Conservation (phyloP, 2,888 invertebrate species). For the Acrobasis repandana region DNA sequence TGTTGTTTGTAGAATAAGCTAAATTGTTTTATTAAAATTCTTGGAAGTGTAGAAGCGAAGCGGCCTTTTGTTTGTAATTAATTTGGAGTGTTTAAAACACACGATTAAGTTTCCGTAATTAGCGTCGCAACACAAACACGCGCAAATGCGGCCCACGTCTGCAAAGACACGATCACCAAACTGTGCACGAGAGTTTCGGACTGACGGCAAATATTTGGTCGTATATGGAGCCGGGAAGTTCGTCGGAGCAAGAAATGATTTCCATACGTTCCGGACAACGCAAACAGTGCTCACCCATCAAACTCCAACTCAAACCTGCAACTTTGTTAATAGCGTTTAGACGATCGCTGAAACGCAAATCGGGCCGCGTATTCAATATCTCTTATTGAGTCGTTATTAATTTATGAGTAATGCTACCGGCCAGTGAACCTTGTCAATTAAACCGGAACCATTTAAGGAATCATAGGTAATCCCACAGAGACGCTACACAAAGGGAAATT, state of each 20-base stretch:
- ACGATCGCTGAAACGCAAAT: conserved; percentile 59
- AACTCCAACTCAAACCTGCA: conserved; percentile 73
- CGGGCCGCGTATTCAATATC: conserved; percentile 48
- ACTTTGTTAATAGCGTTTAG: conserved; percentile 77
- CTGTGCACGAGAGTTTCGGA: conserved; percentile 55
- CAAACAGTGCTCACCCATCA: conserved; percentile 74
- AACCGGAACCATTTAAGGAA: conserved; percentile 28
- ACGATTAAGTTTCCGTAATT: conserved; percentile 46
- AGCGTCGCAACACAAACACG: conserved; percentile 49
- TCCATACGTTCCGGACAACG: conserved; percentile 69
- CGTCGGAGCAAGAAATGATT: conserved; percentile 75
- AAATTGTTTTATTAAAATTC: not conserved
- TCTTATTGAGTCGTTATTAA: conserved; percentile 33
- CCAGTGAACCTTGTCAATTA: conserved; percentile 26
- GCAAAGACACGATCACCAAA: conserved; percentile 65
- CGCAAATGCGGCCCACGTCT: conserved; percentile 56
- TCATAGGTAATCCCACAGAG: conserved; percentile 27
- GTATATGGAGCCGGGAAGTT: conserved; percentile 69
- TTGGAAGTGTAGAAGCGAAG: not conserved
- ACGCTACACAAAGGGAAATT: conserved; percentile 30
- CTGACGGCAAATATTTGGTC: conserved; percentile 74
- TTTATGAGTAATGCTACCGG: conserved; percentile 24
- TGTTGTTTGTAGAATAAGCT: not conserved
- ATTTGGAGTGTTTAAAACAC: not conserved
- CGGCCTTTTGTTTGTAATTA: not conserved